These are phyloP conservation scores for Polietes domitor DNA, from an alignment of 2,888 invertebrate species.

Conservation along the genomic window DNA sequence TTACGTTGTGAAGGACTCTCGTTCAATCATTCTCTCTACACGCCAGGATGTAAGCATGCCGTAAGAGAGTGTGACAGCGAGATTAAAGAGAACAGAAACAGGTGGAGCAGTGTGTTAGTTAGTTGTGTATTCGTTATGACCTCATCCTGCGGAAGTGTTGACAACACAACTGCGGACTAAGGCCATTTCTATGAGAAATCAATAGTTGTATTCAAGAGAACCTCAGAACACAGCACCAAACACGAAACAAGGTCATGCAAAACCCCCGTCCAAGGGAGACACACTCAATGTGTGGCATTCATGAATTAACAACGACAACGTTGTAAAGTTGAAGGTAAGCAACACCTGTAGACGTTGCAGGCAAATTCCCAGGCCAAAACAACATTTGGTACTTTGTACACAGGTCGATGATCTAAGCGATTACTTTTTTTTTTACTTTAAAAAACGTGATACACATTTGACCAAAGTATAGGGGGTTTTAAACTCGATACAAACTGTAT, in stretches of 20 bases:
- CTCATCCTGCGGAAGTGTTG: background rate
- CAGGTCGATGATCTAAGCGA: conserved; percentile 4
- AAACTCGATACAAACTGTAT: too few species aligned
- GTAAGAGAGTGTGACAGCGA: background rate
- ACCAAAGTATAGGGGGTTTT: too few species aligned
- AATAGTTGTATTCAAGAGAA: background rate
- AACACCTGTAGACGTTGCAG: background rate
- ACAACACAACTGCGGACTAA: background rate
- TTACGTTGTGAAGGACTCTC: background rate
- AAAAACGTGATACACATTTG: background rate
- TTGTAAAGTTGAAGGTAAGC: background rate
- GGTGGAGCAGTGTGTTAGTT: background rate
- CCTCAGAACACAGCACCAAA: background rate
- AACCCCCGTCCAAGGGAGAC: background rate
- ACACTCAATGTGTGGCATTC: background rate
- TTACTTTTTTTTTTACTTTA: background rate
- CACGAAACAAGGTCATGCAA: background rate
- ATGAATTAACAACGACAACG: background rate
- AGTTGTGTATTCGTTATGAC: background rate
- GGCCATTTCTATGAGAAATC: background rate
- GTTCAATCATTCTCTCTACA: background rate
- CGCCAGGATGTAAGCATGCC: background rate
- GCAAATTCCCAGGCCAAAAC: background rate
- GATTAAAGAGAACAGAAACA: background rate
- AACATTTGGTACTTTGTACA: background rate